Conservation (phyloP, 1,140 invertebrate genomes). For the Anastrepha obliqua region DNA sequence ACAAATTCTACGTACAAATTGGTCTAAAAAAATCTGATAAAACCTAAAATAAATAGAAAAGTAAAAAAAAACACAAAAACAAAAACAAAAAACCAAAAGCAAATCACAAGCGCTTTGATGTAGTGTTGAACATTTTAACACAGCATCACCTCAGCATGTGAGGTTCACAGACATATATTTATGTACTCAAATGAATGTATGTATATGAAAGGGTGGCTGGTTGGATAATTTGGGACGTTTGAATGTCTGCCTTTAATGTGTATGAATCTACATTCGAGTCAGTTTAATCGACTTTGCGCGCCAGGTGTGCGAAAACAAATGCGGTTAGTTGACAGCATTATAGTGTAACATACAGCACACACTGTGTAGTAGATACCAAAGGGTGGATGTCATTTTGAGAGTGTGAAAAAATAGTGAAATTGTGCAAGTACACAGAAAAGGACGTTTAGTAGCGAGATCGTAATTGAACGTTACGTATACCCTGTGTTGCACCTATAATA, state of each 20-base stretch:
- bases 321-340: constrained; percentile 10
- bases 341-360: neutral
- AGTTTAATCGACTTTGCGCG: no score
- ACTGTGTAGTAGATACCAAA: no score
- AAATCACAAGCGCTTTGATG: neutral
- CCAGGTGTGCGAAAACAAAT: neutral
- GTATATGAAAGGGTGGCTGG: neutral
- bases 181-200: no score
- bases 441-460: neutral
- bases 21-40: neutral
- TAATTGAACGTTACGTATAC: constrained; percentile 11
- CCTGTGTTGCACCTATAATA: neutral
- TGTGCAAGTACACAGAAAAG: neutral
- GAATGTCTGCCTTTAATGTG: neutral
- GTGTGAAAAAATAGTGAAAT: neutral
- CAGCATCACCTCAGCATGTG: neutral
- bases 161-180: no score
- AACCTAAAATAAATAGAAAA: no score
- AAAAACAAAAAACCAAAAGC: neutral
- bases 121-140: neutral
- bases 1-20: neutral
- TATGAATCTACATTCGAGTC: neutral
- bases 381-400: no score
- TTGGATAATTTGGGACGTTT: neutral
- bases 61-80: no score